Base-by-base conservation (phyloP, 1,140 invertebrate species). In the Orchesella cincta region DNA sequence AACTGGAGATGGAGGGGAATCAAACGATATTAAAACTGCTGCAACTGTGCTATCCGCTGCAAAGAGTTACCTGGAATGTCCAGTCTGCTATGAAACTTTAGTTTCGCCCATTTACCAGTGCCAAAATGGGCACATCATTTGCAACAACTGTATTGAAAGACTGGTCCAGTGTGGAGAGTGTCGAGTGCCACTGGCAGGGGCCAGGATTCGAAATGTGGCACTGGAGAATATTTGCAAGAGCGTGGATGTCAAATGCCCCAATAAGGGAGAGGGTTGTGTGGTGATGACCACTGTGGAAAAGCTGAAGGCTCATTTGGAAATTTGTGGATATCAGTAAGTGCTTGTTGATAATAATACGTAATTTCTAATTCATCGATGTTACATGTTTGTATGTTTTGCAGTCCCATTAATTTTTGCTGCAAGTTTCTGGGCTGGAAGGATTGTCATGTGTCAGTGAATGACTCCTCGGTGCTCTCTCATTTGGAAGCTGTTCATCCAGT, bases 91-190 rank as follows among this genome's bases (percentile, higher is more conserved):
- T 46, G 54, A 73, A 29, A 34, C 73, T 2, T 52, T 72, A 1
- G 46, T 39, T 23, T 46, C 76, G 1, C 76, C 76, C 1, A 52
- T 77, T 57, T 77, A 54, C 31, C 70, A 72, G n/a, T 77, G 76
- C 74, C 76, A 77, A 34, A 77, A 77, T 77, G 76, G 76, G 33
- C 76, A 77, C 34, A 73, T 77, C 29, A 62, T 77, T 28, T 77
- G 76, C 35, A 54, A 74, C 20, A 8, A 31, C 18, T 77, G 76
- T 28, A 73, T 74, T 29, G 70, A 36, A 26, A 73, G 54, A 23
- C n/a, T 77, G 29, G n/a, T 20, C 28, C 71, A 73, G 31, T 77
- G 76, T 34, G 34, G 64, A 12, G 76, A 74, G 18, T 77, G 76
- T 31, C 70, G 76, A 16, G 76, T 67, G 26, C 12, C 62, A 3